phyloP scores from a whole-genome alignment of 2,797 vertebrate species.

The Characodon lateralis region DNA sequence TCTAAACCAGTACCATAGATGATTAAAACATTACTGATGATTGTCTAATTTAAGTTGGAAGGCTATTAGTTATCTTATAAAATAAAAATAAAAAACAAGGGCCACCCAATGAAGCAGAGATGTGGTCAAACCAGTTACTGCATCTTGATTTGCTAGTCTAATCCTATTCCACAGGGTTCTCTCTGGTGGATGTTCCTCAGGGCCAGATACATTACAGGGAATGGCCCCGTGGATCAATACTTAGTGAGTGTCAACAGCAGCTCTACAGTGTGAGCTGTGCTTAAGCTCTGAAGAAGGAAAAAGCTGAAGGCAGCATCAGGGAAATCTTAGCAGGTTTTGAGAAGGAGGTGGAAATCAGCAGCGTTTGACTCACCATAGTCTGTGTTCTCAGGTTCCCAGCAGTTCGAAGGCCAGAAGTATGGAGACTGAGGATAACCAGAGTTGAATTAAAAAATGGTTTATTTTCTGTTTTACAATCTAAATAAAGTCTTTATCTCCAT shows the following conservation, averaged over 20 bases:
- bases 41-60: conserved; percentile 27
- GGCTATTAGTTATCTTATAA: conserved; percentile 28
- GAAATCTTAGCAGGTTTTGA: conserved; percentile 23
- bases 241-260: conserved; percentile 43
- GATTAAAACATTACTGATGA: conserved; percentile 51
- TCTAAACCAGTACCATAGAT: conserved; percentile 28
- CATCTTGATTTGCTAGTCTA: conserved; percentile 50
- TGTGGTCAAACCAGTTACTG: conserved; percentile 20
- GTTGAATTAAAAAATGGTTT: background rate
- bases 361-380: conserved; percentile 89
- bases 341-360: conserved; percentile 15
- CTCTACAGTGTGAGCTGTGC: conserved; percentile 37
- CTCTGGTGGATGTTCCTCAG: conserved; percentile 25
- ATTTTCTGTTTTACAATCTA: background rate
- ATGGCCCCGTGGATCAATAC: conserved; percentile 53
- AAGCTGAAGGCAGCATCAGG: conserved; percentile 32
- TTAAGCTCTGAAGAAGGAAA: conserved; percentile 26
- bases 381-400: conserved; percentile 97
- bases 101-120: conserved; percentile 32
- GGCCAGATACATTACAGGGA: conserved; percentile 52
- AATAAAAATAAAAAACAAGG: conserved; percentile 42
- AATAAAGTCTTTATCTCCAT: background rate
- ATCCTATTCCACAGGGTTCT: conserved; percentile 39
- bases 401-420: conserved; percentile 97
- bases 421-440: conserved; percentile 84